Evolutionary conservation across 1,140 invertebrate species (phyloP).

Genomic region (Drosophila ironensis): DNA sequence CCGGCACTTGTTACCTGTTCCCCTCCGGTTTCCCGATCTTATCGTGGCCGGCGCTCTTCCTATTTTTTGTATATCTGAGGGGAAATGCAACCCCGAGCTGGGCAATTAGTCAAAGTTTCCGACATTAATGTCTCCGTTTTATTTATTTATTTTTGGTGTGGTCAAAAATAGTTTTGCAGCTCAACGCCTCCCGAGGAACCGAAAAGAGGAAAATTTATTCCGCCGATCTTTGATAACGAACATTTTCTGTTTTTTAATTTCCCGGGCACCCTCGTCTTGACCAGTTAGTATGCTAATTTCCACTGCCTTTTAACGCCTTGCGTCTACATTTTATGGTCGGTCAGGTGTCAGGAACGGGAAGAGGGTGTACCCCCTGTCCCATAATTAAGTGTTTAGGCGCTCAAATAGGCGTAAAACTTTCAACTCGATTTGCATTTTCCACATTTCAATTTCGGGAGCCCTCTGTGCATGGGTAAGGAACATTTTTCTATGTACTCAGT

Average conservation of each 20-base stretch:
- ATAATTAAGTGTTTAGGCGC: constrained; percentile 74
- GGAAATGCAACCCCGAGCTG: constrained; percentile 17
- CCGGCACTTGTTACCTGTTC: constrained; percentile 57
- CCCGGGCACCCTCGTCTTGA: constrained; percentile 39
- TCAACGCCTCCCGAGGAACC: constrained; percentile 54
- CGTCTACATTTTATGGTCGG: constrained; percentile 51
- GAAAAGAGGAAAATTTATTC: constrained; percentile 55
- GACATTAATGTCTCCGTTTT: constrained; percentile 77
- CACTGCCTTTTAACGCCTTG: constrained; percentile 46
- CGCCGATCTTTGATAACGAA: constrained; percentile 63
- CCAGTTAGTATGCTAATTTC: constrained; percentile 77
- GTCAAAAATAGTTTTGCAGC: constrained; percentile 60
- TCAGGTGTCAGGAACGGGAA: constrained; percentile 39
- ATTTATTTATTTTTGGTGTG: constrained; percentile 50
- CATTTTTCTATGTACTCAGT: constrained; percentile 28
- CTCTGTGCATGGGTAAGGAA: no score
- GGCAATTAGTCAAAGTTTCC: constrained; percentile 75
- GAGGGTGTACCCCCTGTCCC: constrained; percentile 8
- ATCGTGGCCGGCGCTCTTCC: constrained; percentile 57
- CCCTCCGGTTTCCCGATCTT: constrained; percentile 34
- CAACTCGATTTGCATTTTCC: constrained; percentile 74
- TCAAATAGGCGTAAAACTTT: constrained; percentile 68
- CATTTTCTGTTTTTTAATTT: constrained; percentile 54
- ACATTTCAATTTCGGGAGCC: constrained; percentile 51
- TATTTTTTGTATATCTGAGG: constrained; percentile 7